Conservation (phyloP, 2,113 vertebrate genomes). For the Raja brachyura region DNA sequence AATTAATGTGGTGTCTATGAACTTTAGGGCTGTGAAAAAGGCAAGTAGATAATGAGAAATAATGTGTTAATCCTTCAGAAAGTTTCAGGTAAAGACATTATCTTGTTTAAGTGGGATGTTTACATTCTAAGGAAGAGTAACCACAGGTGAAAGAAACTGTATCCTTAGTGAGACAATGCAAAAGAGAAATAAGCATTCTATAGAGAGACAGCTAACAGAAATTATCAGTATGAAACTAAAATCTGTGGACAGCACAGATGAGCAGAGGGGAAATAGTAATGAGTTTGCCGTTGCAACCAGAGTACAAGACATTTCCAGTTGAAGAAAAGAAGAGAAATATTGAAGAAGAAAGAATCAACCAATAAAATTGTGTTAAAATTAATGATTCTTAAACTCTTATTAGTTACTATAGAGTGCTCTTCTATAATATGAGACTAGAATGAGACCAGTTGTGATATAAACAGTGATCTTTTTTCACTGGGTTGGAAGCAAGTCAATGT, state of each 20-base stretch:
- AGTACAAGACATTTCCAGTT: neutral
- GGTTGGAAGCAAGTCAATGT: neutral
- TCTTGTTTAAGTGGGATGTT: neutral
- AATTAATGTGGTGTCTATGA: neutral
- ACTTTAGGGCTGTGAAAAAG: neutral
- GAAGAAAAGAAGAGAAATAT: neutral
- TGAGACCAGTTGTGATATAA: neutral
- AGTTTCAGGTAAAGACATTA: neutral
- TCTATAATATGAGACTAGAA: no score
- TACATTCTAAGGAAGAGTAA: neutral
- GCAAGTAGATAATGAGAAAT: neutral
- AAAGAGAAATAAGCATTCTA: neutral
- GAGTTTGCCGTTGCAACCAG: neutral
- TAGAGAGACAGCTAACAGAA: neutral
- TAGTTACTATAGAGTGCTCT: neutral
- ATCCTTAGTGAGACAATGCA: neutral
- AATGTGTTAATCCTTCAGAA: neutral
- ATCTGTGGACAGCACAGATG: neutral
- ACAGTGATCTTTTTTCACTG: neutral
- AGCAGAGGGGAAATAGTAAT: neutral
- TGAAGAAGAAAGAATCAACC: neutral
- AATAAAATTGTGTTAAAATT: neutral
- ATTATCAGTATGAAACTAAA: neutral
- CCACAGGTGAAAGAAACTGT: neutral
- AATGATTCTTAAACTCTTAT: neutral